phyloP scores from a whole-genome alignment of 2,797 vertebrate genomes.

The Oryzias dopingdopingensis region DNA sequence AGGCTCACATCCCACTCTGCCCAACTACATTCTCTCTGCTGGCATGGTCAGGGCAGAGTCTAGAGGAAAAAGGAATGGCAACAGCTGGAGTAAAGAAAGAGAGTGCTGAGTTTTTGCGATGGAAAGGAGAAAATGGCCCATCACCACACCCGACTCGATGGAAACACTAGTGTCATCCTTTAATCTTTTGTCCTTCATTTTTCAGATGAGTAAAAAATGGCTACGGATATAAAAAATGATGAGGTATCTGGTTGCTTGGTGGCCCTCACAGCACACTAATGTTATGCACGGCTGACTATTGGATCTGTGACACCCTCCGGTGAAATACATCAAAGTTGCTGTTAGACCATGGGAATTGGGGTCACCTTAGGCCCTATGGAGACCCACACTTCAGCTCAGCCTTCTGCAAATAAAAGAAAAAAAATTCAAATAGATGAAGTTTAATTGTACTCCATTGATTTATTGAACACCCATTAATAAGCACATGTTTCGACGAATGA shows the following conservation, averaged over 20 bases:
- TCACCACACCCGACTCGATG: constrained; percentile 34
- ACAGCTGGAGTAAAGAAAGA: constrained; percentile 53
- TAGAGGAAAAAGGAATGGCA: constrained; percentile 47
- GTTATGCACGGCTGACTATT: constrained; percentile 69
- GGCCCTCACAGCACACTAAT: constrained; percentile 64
- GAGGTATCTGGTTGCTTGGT: constrained; percentile 70
- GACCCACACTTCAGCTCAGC: constrained; percentile 44
- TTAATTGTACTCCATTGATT: constrained; percentile 78
- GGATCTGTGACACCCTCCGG: constrained; percentile 66
- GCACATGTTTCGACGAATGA: constrained; percentile 51
- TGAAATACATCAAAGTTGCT: constrained; percentile 50
- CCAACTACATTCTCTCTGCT: constrained; percentile 55
- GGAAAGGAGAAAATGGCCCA: constrained; percentile 31
- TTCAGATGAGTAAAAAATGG: constrained; percentile 63
- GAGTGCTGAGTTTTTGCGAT: constrained; percentile 30
- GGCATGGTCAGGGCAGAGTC: constrained; percentile 41
- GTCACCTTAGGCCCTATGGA: constrained; percentile 60
- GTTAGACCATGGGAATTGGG: constrained; percentile 60
- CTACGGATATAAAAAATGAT: constrained; percentile 69
- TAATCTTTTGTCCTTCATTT: constrained; percentile 58
- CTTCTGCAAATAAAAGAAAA: constrained; percentile 33
- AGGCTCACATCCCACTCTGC: constrained; percentile 65
- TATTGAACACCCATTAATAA: constrained; percentile 73
- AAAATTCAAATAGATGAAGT: constrained; percentile 66
- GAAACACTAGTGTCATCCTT: constrained; percentile 54